Percentiles rank a stretch among this genome's conserved stretches.
These are phyloP conservation scores for Amblyornis subalaris DNA, from an alignment of 2,113 vertebrate species.

Conservation along the genomic window DNA sequence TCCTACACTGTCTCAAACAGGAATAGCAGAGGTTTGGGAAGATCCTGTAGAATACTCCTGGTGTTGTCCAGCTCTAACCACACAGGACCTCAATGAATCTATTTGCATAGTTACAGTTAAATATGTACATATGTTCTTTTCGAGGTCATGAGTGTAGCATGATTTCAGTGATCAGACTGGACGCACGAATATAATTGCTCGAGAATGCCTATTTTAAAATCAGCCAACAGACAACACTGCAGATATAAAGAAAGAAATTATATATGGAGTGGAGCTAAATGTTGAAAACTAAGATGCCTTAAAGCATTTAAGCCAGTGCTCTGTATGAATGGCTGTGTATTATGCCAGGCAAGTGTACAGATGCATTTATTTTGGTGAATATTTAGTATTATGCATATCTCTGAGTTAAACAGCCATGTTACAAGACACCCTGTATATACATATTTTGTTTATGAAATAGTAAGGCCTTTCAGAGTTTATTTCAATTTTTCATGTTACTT, in stretches of 20 bases:
- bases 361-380: slow-evolving; percentile 3
- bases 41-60: neutral
- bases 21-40: neutral
- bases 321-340: neutral
- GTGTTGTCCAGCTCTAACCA: neutral
- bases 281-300: neutral
- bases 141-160: neutral
- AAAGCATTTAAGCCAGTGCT: neutral
- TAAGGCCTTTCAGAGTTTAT: slow-evolving; percentile 16
- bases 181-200: neutral
- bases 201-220: neutral
- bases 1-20: neutral
- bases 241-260: neutral
- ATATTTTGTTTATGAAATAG: neutral
- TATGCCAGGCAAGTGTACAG: neutral
- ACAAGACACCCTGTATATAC: neutral
- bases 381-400: neutral
- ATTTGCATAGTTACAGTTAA: neutral
- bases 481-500: slow-evolving; percentile 30
- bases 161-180: neutral
- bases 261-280: neutral
- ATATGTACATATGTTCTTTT: neutral
- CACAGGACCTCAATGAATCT: neutral
- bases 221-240: neutral
- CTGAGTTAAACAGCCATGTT: neutral